A percentile compares a stretch with the other conserved stretches of the same genome.
These are phyloP conservation scores for Musca domestica DNA, from an alignment of 1,140 invertebrate species.

Conservation along the genomic window DNA sequence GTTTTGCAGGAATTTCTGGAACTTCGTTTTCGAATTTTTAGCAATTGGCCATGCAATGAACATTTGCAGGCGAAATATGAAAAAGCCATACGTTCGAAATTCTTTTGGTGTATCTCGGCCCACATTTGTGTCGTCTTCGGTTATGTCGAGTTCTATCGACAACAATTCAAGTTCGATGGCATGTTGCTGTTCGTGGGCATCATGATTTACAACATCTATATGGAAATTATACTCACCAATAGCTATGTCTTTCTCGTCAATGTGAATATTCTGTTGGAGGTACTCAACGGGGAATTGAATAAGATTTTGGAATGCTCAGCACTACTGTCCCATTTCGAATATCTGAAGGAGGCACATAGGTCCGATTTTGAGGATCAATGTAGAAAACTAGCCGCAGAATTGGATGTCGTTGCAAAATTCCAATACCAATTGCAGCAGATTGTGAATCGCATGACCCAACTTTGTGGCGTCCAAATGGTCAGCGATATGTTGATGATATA, in stretches of 20 bases:
- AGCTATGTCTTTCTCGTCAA: background rate
- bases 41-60: background rate
- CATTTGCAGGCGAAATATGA: background rate
- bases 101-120: background rate
- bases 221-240: too few relatives aligned
- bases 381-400: background rate
- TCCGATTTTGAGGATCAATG: background rate
- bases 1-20: background rate
- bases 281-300: slow-evolving; percentile 8
- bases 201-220: too few relatives aligned
- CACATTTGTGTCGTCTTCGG: background rate
- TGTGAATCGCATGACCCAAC: background rate
- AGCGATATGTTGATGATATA: background rate
- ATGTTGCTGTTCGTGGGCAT: too few relatives aligned
- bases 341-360: background rate
- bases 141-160: too few relatives aligned
- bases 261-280: background rate
- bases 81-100: background rate
- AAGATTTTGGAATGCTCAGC: background rate
- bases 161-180: too few relatives aligned
- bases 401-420: background rate
- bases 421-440: background rate
- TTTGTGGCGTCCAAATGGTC: background rate
- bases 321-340: background rate
- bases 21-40: background rate